A percentile compares a stretch with the other conserved stretches of the same genome.
Evolutionary conservation across 2,888 invertebrate genomes (phyloP).

Genomic region (Panopea generosa): DNA sequence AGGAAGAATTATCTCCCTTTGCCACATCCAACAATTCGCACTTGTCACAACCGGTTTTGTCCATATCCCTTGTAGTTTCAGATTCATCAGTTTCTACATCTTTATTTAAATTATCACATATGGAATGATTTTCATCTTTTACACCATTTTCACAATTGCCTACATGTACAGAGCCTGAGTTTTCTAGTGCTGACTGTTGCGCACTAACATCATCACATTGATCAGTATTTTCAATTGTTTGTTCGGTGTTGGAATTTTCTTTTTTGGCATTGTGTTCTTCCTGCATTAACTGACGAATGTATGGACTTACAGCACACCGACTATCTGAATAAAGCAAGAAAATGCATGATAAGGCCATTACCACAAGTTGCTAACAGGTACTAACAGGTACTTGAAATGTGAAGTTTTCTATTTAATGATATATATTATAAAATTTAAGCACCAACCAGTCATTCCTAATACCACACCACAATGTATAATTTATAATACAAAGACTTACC

Average conservation of each 20-base stretch:
- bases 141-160: neutral
- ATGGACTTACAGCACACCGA: slow-evolving; percentile 78
- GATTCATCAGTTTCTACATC: neutral
- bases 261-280: slow-evolving; percentile 70
- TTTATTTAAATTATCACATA: neutral
- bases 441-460: too few species aligned
- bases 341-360: too few species aligned
- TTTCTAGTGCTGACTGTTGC: neutral
- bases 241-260: neutral
- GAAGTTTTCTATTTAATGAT: too few species aligned
- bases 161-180: neutral
- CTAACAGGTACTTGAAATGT: too few species aligned
- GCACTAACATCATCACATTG: neutral
- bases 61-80: neutral
- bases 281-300: slow-evolving; percentile 80
- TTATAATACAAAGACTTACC: too few species aligned
- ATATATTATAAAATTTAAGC: too few species aligned
- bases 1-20: slow-evolving; percentile 2
- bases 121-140: neutral
- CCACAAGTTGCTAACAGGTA: too few species aligned
- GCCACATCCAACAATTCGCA: neutral
- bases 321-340: slow-evolving; percentile 70
- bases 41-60: neutral
- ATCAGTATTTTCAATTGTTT: slow-evolving; percentile 10
- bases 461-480: too few species aligned